Base-by-base conservation (phyloP, 2,113 vertebrate species). In the Neopipo cinnamomea region DNA sequence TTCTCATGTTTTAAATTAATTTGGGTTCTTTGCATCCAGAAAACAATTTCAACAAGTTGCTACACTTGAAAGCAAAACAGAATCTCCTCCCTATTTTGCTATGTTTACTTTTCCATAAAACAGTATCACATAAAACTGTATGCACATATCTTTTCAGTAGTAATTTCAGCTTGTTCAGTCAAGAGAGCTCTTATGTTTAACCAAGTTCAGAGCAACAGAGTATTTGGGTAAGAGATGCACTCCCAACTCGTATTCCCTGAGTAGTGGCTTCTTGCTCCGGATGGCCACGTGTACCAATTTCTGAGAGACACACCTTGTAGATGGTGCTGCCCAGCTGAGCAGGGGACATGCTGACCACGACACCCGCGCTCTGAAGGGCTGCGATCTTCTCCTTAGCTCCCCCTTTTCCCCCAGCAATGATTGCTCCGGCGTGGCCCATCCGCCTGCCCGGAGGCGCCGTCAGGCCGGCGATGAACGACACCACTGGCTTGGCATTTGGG, bases 361-460 rank as follows among this genome's bases (percentile, higher is more conserved):
- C 99, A 5, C 99, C 99, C 2, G 99, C 99, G 0, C 97, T 98
- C 98, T 99, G 99, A 25, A 99, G 99, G 82, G 99, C 99, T 3
- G 99, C 95, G 25, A 99, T 99, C 97, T 99, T 99, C 98, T 99
- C 99, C 96, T 99, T 99, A 72, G 99, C 99, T 24, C 99, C 99
- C 21, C 99, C 99, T 88, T 99, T 99, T 10, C 99, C 99, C 15
- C 99, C 99, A 37, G 99, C 99, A 27, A 99, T 99, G 97, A 99
- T 99, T 41, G 99, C 99, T 17, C 99, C 99, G 0, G 99, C 99
- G 0, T 99, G 99, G 58, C 99, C 99, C 99, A 99, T 99, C 84
- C 99, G 97, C 72, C 99, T 98, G 83, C 99, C 99, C 0, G 99
- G 99, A 56, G 99, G 99, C 46, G 99, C 99, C 0, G 99, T 99